phyloP scores from a whole-genome alignment of 2,113 vertebrate genomes.

The Etheostoma spectabile region DNA sequence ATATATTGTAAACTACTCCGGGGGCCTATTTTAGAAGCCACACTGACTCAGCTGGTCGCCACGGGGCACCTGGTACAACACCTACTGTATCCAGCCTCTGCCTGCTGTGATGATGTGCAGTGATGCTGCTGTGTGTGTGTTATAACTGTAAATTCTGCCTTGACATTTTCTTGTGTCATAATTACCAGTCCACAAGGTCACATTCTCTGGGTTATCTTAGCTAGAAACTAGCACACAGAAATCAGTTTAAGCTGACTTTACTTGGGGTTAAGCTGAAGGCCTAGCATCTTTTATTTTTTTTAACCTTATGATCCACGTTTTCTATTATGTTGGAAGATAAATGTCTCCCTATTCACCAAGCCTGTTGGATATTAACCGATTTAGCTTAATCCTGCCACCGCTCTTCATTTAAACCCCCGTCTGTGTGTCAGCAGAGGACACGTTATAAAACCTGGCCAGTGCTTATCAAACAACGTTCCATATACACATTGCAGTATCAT shows the following conservation, averaged over 20 bases:
- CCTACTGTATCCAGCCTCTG: slow-evolving; percentile 6
- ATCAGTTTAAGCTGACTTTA: not conserved
- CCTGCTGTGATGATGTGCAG: slow-evolving; percentile 21
- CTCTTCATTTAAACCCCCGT: not conserved
- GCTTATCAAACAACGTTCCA: not conserved
- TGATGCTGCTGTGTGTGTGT: slow-evolving; percentile 5
- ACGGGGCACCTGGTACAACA: slow-evolving; percentile 52
- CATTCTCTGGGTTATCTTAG: not conserved
- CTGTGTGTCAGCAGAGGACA: slow-evolving; percentile 2
- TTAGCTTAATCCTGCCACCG: not conserved
- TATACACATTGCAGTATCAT: not conserved
- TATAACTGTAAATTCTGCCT: not conserved
- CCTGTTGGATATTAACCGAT: not conserved
- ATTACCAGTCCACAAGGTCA: slow-evolving; percentile 32
- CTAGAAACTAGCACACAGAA: not conserved
- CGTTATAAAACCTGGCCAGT: not conserved
- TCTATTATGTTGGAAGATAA: not conserved
- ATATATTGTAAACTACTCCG: not conserved
- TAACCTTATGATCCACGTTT: not conserved
- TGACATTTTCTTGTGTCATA: not conserved
- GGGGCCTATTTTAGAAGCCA: slow-evolving; percentile 37
- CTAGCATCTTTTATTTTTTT: not conserved
- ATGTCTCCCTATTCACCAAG: not conserved
- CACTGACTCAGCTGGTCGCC: slow-evolving; percentile 42
- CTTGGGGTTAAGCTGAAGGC: not conserved